Base-by-base conservation (phyloP, 2,888 invertebrate genomes). In the Acleris laterana region DNA sequence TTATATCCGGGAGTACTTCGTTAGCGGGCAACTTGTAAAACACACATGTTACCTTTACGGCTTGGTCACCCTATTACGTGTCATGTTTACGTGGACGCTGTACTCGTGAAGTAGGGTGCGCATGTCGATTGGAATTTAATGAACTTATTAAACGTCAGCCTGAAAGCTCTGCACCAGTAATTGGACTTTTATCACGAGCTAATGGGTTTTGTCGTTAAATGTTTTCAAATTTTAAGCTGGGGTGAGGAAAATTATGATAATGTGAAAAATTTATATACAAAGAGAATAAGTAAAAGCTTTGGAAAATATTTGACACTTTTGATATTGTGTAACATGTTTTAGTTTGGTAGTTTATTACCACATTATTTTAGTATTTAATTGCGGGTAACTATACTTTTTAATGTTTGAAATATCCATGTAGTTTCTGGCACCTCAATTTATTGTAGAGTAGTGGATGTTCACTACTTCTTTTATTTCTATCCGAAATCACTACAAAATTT, bases 1-100 rank as follows among this genome's bases (percentile, higher is more conserved):
- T 22, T 44, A 57, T 57, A 57, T 16, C 57, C 32, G 28, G 32
- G 28, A 17, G 25, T 55, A 44, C 65, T 51, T 63, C 56, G 56
- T 63, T 63, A 52, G 50, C 50, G 44, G 52, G 59, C 63, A 59
- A 64, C 65, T 65, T 61, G 60, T 60, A 52, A 60, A 59, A 64
- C 60, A 60, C 64, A 55, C 44, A 58, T 63, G 56, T 42, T 42
- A 56, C 62, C 50, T 32, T 59, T 59, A 65, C 53, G 44, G 44
- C 48, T 59, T 61, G 65, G 65, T 65, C 65, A 65, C 65, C 60
- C 44, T 65, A 65, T 44, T 61, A 42, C 60, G 55, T 44, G 62
- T 9, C 19, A 22, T n/a, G 19, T 53, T 63, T 63, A 64, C 52
- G 42, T 25, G 42, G 20, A 11, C 28, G 46, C 17, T 44, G 44